Conservation (phyloP, 2,888 invertebrate species). For the Panopea generosa region DNA sequence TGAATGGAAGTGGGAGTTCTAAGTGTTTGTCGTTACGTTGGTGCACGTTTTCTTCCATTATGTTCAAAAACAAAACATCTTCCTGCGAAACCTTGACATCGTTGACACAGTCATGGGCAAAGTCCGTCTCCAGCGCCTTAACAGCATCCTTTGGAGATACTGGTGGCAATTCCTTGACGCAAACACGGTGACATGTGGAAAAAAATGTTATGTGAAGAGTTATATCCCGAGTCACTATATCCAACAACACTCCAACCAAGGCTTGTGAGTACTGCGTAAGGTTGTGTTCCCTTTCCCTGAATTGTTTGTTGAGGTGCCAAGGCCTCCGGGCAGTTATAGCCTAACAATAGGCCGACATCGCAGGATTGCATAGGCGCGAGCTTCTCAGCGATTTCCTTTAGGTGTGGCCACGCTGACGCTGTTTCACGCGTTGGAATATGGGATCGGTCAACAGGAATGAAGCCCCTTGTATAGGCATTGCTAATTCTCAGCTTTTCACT, state of each 20-base stretch:
- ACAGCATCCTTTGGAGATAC: neutral
- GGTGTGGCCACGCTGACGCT: conserved; percentile 9
- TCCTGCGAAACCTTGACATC: conserved; percentile 30
- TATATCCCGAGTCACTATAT: neutral
- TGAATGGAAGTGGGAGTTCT: neutral
- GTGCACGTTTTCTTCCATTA: conserved; percentile 15
- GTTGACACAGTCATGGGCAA: neutral
- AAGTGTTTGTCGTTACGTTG: conserved; percentile 26
- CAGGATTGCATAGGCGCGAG: conserved; percentile 10
- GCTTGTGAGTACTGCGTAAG: conserved; percentile 7
- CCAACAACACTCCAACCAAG: conserved; percentile 12
- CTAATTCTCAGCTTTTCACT: conserved; percentile 22
- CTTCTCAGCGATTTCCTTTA: conserved; percentile 8
- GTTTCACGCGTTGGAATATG: conserved; percentile 15
- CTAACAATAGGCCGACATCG: conserved; percentile 53
- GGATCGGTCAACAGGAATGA: conserved; percentile 31
- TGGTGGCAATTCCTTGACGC: conserved; percentile 27
- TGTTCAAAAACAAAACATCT: conserved; percentile 25
- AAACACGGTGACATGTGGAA: neutral
- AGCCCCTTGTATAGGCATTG: conserved; percentile 33
- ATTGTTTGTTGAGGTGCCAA: conserved; percentile 28
- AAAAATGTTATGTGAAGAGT: neutral
- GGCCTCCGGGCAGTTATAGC: conserved; percentile 46
- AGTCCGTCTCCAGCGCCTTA: neutral
- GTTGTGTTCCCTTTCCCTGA: conserved; percentile 7